Base-by-base conservation (phyloP, 2,888 invertebrate genomes). In the Catotricha subobsoleta region DNA sequence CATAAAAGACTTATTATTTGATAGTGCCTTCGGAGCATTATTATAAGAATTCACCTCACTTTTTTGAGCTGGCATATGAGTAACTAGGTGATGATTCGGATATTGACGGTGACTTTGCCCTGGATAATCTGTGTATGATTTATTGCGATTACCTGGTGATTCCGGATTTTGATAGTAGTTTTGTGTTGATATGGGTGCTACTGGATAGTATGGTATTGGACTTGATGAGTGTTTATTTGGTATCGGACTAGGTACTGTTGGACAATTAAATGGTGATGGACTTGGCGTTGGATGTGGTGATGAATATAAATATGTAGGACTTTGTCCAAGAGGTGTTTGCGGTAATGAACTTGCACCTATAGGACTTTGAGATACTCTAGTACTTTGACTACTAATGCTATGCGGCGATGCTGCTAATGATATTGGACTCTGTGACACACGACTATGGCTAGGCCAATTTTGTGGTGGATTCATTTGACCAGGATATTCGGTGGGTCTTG, bases 381-480 rank as follows among this genome's bases (percentile, higher is more conserved):
- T n/a, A 23, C 21, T 29, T 40, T 31, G 27, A 16, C 13, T 13
- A 10, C 19, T 38, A 2, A 23, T 41, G 35, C 13, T 40, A 15
- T 44, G 44, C 9, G 42, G 45, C 5, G 46, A 45, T 29, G 40
- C 25, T 13, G 34, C 16, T 15, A 33, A 28, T 8, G 44, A 38
- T 12, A 43, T 44, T n/a, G 45, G 44, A 42, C 44, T 45, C 10
- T 43, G 44, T 16, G 44, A 33, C 12, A 42, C 31, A 13, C 46
- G 38, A n/a, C 43, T 37, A 33, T 44, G 46, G 30, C 44, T 44
- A 3, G 48, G 47, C 49, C 49, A 50, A 20, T 44, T 44, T 29
- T 45, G 46, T 3, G 49, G 49, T 10, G 48, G 48, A 46, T 50
- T 48, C 48, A 50, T 50, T 19, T 40, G 16, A 13, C 39, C 41